Base-by-base conservation (phyloP, 2,113 vertebrate genomes). In the Nestor notabilis region DNA sequence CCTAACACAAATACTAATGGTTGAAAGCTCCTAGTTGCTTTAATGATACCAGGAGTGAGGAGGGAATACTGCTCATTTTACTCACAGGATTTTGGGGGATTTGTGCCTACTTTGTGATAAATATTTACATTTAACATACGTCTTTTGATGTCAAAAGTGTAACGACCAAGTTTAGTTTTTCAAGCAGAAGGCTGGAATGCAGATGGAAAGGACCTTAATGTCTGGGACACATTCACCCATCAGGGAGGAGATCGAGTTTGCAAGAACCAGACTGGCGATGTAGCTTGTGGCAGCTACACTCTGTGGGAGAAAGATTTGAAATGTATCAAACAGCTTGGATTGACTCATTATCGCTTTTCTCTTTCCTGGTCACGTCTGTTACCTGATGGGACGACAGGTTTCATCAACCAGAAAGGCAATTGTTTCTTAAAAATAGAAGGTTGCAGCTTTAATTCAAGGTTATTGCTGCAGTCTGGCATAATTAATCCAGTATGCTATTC, bases 311-410 rank as follows among this genome's bases (percentile, higher is more conserved):
- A 99, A 98, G 99, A 99, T 98, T 98, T 99, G 98, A 98, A 98
- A 98, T 99, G 99, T 97, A 98, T 99, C 98, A 98, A 98, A 98
- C 98, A 99, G 98, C 98, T 99, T 96, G 99, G 99, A 97, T 98
- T 99, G 98, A 99, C 98, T 85, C 99, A 99, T 98, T 99, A 99
- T 97, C 98, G 98, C 96, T 98, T 99, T 97, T 99, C 99, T 97
- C 94, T 99, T 98, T 99, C 99, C 98, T 99, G 99, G 99, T 98
- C 99, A 97, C 99, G 99, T 98, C 98, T 99, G 96, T 99, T 99
- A 98, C 99, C 99, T 96, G 98, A 99, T 97, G 99, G 99, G 97
- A 99, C 98, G 93, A 99, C 98, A 95, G 95, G 96, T 97, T 98
- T 98, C 94, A 98, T 99, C 98, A 99, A 99, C 98, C 98, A 98